These are phyloP conservation scores for Trachymyrmex septentrionalis DNA, from an alignment of 1,140 invertebrate genomes.

Conservation along the genomic window DNA sequence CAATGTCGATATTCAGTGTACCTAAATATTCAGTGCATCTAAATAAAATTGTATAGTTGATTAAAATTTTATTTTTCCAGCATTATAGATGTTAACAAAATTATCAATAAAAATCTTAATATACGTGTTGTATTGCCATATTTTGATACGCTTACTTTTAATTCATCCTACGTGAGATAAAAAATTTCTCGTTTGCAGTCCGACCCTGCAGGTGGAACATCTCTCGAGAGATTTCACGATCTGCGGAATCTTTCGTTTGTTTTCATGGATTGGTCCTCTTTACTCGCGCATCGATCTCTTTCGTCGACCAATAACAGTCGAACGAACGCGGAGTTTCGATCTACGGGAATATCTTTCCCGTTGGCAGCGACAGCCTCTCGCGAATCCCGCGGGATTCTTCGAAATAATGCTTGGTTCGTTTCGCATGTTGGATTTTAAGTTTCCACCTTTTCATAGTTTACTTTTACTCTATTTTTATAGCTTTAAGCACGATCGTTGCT, in stretches of 20 bases:
- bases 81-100: constrained; percentile 1
- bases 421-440: constrained; percentile 38
- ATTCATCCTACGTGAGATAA: not conserved
- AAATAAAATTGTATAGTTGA: not conserved
- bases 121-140: not conserved
- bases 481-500: not conserved
- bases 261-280: constrained; percentile 57
- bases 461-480: constrained; percentile 2
- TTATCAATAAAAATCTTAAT: not conserved
- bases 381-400: constrained; percentile 36
- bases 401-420: constrained; percentile 49
- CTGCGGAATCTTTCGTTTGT: constrained; percentile 55
- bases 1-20: not conserved
- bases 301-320: constrained; percentile 44
- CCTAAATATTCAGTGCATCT: not conserved
- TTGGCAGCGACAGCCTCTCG: constrained; percentile 16
- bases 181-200: constrained; percentile 24
- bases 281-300: constrained; percentile 49
- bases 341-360: constrained; percentile 12
- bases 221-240: constrained; percentile 42
- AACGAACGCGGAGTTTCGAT: constrained; percentile 41
- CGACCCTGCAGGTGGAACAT: constrained; percentile 9
- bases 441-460: not conserved
- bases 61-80: not conserved
- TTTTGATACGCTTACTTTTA: not conserved